phyloP scores from a whole-genome alignment of 2,888 invertebrate genomes.

The Limnephilus rhombicus region DNA sequence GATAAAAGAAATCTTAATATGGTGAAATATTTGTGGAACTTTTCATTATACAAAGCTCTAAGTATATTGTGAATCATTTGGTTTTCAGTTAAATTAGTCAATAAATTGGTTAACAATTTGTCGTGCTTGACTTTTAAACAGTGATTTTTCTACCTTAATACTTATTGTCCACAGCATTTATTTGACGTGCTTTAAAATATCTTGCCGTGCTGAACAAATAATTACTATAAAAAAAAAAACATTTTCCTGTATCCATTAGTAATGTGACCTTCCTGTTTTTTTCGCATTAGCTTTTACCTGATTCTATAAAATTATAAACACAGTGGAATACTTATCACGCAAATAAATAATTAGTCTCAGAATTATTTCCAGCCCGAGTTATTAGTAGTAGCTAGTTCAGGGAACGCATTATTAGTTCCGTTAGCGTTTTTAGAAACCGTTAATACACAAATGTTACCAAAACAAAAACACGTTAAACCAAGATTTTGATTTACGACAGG shows the following conservation, averaged over 20 bases:
- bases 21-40: neutral
- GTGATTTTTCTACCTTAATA: neutral
- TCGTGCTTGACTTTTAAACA: neutral
- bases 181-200: neutral
- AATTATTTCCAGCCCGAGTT: neutral
- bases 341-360: neutral
- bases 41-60: too few relatives aligned
- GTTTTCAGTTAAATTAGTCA: neutral
- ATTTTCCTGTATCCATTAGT: neutral
- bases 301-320: neutral
- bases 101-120: neutral
- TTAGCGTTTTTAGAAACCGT: neutral
- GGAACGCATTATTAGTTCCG: neutral
- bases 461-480: neutral
- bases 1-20: neutral
- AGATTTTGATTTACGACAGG: neutral
- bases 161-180: neutral
- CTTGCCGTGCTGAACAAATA: neutral
- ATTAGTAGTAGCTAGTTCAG: neutral
- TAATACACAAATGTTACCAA: neutral
- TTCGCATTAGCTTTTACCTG: neutral
- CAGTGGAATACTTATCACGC: neutral
- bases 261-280: neutral
- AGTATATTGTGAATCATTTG: neutral
- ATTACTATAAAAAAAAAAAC: neutral